Percentiles rank a stretch among this genome's conserved stretches.
Evolutionary conservation across 2,113 vertebrate genomes (phyloP).

Genomic region (Chaenogobius annularis): DNA sequence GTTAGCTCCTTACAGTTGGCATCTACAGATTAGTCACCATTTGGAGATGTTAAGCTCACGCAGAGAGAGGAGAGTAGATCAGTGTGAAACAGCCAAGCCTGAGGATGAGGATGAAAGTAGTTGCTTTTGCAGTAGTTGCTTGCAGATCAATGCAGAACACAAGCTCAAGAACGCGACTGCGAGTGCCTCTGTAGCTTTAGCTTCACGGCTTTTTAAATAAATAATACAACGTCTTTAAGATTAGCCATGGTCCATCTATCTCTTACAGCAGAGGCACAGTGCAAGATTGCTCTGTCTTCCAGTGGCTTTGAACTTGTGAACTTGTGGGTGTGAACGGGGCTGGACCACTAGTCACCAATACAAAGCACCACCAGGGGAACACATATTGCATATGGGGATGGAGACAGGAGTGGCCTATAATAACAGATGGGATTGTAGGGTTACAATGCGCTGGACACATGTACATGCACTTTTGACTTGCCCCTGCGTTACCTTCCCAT

Average conservation of each 20-base stretch:
- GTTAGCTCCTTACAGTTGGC: slow-evolving; percentile 38
- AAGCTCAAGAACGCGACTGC: slow-evolving; percentile 57
- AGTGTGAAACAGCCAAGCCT: slow-evolving; percentile 38
- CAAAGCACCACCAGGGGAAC: slow-evolving; percentile 33
- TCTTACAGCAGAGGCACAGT: slow-evolving; percentile 53
- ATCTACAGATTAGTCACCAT: slow-evolving; percentile 75
- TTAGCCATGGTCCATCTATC: slow-evolving; percentile 75
- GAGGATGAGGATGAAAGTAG: slow-evolving; percentile 40
- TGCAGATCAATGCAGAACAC: slow-evolving; percentile 59
- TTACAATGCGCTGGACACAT: slow-evolving; percentile 43
- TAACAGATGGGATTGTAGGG: slow-evolving; percentile 33
- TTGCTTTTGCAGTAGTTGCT: slow-evolving; percentile 52
- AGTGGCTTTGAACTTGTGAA: slow-evolving; percentile 66
- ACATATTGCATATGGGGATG: slow-evolving; percentile 32
- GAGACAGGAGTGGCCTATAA: not conserved
- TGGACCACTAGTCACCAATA: slow-evolving; percentile 25
- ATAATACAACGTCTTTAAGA: slow-evolving; percentile 77
- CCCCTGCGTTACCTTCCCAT: slow-evolving; percentile 38
- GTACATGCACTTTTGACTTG: slow-evolving; percentile 53
- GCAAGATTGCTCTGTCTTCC: slow-evolving; percentile 43
- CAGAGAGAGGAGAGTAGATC: slow-evolving; percentile 51
- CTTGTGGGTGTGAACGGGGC: slow-evolving; percentile 54
- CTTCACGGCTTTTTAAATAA: slow-evolving; percentile 78
- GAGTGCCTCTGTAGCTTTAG: slow-evolving; percentile 59
- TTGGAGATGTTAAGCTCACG: slow-evolving; percentile 68